phyloP scores from a whole-genome alignment of 2,797 vertebrate genomes.

The Chloroceryle amazona region DNA sequence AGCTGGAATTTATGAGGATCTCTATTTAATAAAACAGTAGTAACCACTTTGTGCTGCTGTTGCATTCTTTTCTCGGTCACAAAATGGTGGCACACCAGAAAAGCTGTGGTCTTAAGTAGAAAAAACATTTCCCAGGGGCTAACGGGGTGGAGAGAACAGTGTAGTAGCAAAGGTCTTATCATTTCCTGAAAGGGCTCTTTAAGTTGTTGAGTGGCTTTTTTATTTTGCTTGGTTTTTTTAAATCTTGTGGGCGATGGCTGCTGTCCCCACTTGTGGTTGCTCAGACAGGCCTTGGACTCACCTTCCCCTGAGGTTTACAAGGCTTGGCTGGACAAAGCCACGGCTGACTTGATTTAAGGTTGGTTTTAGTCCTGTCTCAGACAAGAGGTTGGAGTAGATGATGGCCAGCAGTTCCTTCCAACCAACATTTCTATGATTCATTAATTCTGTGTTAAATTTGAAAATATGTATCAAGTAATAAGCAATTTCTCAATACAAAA shows the following conservation, averaged over 20 bases:
- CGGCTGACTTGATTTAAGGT: background rate
- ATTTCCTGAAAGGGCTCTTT: background rate
- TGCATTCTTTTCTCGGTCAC: constrained; percentile 15
- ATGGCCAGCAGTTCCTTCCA: background rate
- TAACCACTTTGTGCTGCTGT: background rate
- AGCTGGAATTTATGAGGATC: background rate
- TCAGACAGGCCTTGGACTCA: background rate
- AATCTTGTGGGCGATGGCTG: background rate
- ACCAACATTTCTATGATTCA: background rate
- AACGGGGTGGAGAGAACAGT: background rate
- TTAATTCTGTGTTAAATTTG: background rate
- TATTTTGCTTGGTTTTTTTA: background rate
- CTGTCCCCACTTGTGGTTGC: background rate
- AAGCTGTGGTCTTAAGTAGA: constrained; percentile 15
- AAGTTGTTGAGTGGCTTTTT: background rate
- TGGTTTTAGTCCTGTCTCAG: background rate
- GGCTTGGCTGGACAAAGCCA: background rate
- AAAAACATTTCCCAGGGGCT: background rate
- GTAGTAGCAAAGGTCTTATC: constrained; percentile 20
- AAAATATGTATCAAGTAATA: background rate
- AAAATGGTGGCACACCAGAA: constrained; percentile 47
- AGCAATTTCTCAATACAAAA: background rate
- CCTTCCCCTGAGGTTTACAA: background rate
- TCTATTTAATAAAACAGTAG: constrained; percentile 58
- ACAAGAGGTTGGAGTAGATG: background rate